Percentiles rank a stretch among this genome's conserved stretches.
Evolutionary conservation across 2,113 vertebrate species (phyloP).

Genomic region (Calidris pugnax): DNA sequence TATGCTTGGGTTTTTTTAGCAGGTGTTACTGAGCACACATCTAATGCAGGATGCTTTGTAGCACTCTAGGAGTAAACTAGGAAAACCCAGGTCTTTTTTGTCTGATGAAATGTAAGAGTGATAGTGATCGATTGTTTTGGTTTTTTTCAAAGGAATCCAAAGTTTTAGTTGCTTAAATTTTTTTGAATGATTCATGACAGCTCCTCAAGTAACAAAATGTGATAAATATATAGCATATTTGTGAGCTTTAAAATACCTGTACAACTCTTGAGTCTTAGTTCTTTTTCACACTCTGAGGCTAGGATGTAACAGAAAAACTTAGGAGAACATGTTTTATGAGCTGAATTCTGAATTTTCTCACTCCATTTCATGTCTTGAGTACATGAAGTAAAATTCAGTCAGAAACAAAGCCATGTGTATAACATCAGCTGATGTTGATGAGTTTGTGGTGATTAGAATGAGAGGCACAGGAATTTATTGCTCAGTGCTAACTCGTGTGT

Average conservation of each 20-base stretch:
- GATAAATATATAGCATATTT: neutral
- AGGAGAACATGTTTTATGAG: neutral
- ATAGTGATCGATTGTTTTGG: neutral
- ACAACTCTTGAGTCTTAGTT: neutral
- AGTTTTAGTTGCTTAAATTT: neutral
- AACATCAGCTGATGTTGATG: neutral
- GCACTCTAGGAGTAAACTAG: neutral
- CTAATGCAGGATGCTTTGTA: neutral
- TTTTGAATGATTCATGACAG: neutral
- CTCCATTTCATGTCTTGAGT: neutral
- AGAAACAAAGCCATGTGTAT: neutral
- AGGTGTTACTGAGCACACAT: neutral
- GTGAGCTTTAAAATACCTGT: neutral
- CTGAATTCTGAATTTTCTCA: neutral
- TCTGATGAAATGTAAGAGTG: neutral
- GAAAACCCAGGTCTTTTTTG: neutral
- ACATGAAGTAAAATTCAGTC: neutral
- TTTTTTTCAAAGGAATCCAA: neutral
- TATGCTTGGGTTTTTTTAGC: rapidly evolving
- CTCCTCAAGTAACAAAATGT: neutral
- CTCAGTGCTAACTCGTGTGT: neutral
- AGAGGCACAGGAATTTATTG: neutral
- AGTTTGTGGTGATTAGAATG: neutral
- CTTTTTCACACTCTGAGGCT: neutral
- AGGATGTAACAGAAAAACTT: neutral